Base-by-base conservation (phyloP, 2,888 invertebrate species). In the Ormyrus thymus region DNA sequence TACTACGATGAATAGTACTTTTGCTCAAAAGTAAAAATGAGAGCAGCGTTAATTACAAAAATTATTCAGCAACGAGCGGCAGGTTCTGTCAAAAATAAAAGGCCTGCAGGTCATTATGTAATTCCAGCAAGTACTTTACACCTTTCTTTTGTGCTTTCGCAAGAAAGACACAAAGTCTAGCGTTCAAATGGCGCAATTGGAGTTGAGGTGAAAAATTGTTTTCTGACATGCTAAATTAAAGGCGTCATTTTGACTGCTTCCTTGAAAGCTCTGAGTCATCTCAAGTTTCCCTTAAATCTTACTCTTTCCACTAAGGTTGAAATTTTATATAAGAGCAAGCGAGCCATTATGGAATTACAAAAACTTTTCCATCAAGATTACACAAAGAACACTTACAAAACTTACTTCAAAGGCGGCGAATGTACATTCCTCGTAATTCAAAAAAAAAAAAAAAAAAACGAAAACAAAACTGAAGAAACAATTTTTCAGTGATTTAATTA, bases 181-280 rank as follows among this genome's bases (percentile, higher is more conserved):
- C 65, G n/a, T 55, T 62, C 15, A 55, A 53, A 71, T 29, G 3
- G 58, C 45, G 45, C 55, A 29, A 51, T 66, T 55, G 65, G 66
- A 11, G 55, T 53, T 72, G 77, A 72, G 72, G 59, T 77, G 77
- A 72, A 66, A 77, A 72, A 72, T 77, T 72, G 66, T 70, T 61
- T 13, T 51, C 53, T 11, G 55, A 11, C 43, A 7, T 11, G 75
- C 53, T 76, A 62, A 76, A 76, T 76, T 76, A 76, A 69, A 68
- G 55, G 75, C 68, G 51, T 68, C 66, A 68, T 75, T 75, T 68
- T 68, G 61, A 61, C 55, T 59, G 7, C 53, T 61, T 68, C 48
- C 50, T 29, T 15, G 45, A 68, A 68, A 75, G 68, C 51, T 10
- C 50, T 55, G 61, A 61, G 61, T 68, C 68, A 62, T 61, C 61